Base-by-base conservation (phyloP, 2,888 invertebrate genomes). In the Torymus aiolomorphi region DNA sequence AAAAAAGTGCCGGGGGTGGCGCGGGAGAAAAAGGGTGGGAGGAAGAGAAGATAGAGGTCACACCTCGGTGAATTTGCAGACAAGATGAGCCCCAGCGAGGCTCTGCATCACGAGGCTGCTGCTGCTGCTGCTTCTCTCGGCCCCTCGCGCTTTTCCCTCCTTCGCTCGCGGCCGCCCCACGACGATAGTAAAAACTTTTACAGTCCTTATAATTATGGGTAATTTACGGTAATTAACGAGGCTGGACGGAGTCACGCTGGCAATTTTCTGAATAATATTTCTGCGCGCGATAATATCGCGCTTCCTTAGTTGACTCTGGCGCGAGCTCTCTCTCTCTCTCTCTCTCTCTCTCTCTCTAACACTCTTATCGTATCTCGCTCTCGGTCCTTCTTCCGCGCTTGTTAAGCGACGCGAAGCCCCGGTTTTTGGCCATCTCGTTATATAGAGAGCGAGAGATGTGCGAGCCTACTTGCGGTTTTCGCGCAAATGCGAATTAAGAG, bases 151-250 rank as follows among this genome's bases (percentile, higher is more conserved):
- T 78, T 20, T 56, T 80, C 77, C 82, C 77, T 78, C 82, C 81
- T 54, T 63, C n/a, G 77, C 78, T 42, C 42, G 42, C 8, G 42
- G 42, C 42, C 42, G 42, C 88, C 89, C 89, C 89, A 88, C 86
- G 89, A 89, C 89, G 89, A 89, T 90, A 90, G 89, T 89, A 90
- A 90, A 90, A 90, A 90, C 89, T 90, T 90, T 90, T 90, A 88
- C 88, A 88, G 87, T 89, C 88, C 89, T 89, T 89, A 90, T 90
- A 90, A 90, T 90, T 90, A 90, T 88, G 89, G 89, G 89, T 90
- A 90, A 90, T 90, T 89, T 88, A 88, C 87, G 88, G 89, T 90
- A 90, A 90, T 90, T 90, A 90, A 90, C 89, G 90, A 89, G 89
- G 88, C 88, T 88, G 88, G 89, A 88, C 88, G 88, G 83, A 90